Conservation (phyloP, 2,888 invertebrate genomes). For the Acanthosepion pharaonis region DNA sequence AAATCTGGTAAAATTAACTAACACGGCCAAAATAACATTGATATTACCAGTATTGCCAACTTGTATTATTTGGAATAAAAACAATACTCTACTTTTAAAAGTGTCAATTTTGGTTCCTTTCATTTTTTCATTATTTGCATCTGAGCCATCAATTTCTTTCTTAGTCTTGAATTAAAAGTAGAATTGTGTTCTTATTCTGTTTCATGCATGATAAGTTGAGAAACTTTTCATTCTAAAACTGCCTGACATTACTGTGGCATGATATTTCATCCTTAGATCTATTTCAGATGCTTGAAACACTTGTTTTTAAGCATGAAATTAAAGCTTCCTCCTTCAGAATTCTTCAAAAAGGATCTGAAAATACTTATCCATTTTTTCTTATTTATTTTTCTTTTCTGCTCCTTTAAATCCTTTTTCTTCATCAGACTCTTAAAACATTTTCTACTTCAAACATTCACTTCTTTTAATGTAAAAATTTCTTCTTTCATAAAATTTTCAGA, state of each 20-base stretch:
- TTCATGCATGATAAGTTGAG: background rate
- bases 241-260: constrained; percentile 20
- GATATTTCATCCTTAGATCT: background rate
- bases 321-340: background rate
- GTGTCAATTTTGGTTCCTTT: background rate
- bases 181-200: background rate
- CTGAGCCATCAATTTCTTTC: background rate
- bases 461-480: background rate
- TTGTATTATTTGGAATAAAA: background rate
- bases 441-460: background rate
- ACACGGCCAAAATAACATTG: too few species aligned
- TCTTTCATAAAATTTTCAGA: background rate
- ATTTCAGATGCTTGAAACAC: constrained; percentile 11
- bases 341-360: background rate
- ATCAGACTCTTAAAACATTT: background rate
- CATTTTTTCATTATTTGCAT: background rate
- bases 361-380: background rate
- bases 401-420: background rate
- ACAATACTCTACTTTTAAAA: background rate
- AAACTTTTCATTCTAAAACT: background rate
- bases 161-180: background rate
- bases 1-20: too few species aligned
- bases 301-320: constrained; percentile 33
- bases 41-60: background rate
- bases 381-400: background rate